phyloP scores from a whole-genome alignment of 2,888 invertebrate species.

The Sceliomorpha sp. region DNA sequence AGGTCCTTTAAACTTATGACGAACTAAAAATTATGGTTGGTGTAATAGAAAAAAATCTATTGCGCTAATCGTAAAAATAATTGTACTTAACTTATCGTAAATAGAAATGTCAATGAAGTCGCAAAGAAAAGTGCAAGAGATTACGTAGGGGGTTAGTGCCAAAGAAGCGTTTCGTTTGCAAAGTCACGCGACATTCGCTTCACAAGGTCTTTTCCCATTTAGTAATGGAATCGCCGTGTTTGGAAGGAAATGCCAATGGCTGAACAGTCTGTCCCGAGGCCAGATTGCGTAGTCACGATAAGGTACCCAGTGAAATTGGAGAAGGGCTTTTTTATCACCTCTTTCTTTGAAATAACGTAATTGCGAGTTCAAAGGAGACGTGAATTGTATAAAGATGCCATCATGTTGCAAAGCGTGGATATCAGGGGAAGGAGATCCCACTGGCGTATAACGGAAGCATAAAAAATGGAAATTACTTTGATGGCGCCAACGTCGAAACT shows the following conservation, averaged over 20 bases:
- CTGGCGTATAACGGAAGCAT: too few relatives aligned
- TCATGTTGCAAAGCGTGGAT: conserved; percentile 3
- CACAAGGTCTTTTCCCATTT: conserved; percentile 54
- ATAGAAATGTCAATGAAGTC: too few relatives aligned
- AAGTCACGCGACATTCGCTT: conserved; percentile 60
- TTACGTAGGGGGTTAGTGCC: conserved; percentile 17
- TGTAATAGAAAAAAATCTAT: too few relatives aligned
- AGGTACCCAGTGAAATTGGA: conserved; percentile 12
- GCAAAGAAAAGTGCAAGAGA: conserved; percentile 1
- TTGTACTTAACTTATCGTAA: too few relatives aligned
- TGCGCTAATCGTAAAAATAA: too few relatives aligned
- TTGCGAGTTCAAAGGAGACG: conserved; percentile 27
- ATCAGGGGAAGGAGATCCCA: too few relatives aligned
- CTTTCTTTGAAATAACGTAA: conserved; percentile 28
- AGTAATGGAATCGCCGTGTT: conserved; percentile 62
- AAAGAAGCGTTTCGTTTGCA: conserved; percentile 45
- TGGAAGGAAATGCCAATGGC: conserved; percentile 18
- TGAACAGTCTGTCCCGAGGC: conserved; percentile 1
- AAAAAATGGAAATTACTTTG: too few relatives aligned
- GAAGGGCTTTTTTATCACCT: conserved; percentile 19
- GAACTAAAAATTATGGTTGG: too few relatives aligned
- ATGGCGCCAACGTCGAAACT: too few relatives aligned
- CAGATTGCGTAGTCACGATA: conserved; percentile 44
- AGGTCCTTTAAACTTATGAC: too few relatives aligned
- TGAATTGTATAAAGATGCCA: conserved; percentile 6